Base-by-base conservation (phyloP, 2,797 vertebrate species). In the Melanotaenia boesemani region DNA sequence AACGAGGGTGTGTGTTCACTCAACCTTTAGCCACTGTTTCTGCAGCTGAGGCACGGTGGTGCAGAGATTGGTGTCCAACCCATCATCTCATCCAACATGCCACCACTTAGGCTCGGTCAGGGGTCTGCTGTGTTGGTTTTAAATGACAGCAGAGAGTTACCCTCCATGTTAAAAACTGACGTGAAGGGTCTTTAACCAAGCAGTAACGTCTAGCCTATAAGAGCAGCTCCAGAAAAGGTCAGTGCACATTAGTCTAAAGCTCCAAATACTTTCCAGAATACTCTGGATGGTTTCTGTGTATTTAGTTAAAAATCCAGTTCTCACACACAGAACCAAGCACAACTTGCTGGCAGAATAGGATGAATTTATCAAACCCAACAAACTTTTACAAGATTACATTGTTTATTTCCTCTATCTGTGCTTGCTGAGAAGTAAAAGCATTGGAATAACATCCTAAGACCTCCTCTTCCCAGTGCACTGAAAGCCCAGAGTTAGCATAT, bases 401-500 rank as follows among this genome's bases (percentile, higher is more conserved):
- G 44, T 39, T 22, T 36, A 3, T 28, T 52, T 55, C 56, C 13
- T 60, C 59, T 36, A 10, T 50, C 22, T 79, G 37, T 16, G 16
- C 55, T 1, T 60, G 41, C 32, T 34, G 16, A 34, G 50, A 11
- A 60, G 58, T 22, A 20, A 61, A 50, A 22, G 20, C 61, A 37
- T 26, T n/a, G 16, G 41, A 69, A 70, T 41, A 30, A 11, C 60
- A 46, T 44, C 55, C 18, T 16, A 46, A 69, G 58, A 79, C 70
- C 55, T 55, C 60, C 30, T 57, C 24, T 63, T n/a, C 34, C 0
- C 28, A 36, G 52, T 48, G 41, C 60, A 18, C 18, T 59, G 41
- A 68, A 54, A 74, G 60, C 50, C 75, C 18, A 2, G 50, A 34
- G 32, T 66, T 75, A 67, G 37, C 61, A 70, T 56, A 68, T 79